phyloP scores from a whole-genome alignment of 2,113 vertebrate species.

The Anhinga rufa region DNA sequence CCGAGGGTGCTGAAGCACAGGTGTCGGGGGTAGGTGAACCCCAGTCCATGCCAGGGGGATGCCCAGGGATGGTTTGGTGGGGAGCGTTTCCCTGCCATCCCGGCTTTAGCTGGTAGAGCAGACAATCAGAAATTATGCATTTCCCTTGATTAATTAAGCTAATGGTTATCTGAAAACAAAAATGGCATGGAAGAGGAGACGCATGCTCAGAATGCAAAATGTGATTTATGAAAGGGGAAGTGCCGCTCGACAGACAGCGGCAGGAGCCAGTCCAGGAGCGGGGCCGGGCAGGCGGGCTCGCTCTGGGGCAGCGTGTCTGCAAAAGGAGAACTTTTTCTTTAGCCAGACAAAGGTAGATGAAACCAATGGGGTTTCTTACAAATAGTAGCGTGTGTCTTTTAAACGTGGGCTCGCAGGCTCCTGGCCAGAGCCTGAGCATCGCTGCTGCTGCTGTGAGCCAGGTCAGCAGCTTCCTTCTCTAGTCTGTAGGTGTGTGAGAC shows the following conservation, averaged over 20 bases:
- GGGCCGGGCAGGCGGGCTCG: not conserved
- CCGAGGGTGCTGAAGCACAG: not conserved
- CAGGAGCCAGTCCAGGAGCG: not conserved
- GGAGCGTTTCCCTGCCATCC: not conserved
- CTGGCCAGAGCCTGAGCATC: not conserved
- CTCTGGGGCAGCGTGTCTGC: not conserved
- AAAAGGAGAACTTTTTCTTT: not conserved
- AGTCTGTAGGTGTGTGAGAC: not conserved
- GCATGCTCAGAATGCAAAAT: constrained; percentile 47
- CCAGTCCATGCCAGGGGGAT: rapidly evolving
- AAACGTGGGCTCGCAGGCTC: not conserved
- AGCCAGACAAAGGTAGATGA: not conserved
- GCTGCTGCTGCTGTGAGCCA: not conserved
- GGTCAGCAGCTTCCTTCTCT: not conserved
- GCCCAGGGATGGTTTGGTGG: not conserved
- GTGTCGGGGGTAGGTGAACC: not conserved
- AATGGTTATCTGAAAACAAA: constrained; percentile 61
- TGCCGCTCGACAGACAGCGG: not conserved
- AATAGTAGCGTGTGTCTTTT: rapidly evolving
- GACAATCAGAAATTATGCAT: not conserved
- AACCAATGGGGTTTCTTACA: not conserved
- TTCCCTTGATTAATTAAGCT: constrained; percentile 53
- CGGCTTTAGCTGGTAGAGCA: not conserved
- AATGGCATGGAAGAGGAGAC: constrained; percentile 45
- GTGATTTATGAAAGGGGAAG: constrained; percentile 51